These are phyloP conservation scores for Platysteira castanea DNA, from an alignment of 2,113 vertebrate genomes.

Conservation along the genomic window DNA sequence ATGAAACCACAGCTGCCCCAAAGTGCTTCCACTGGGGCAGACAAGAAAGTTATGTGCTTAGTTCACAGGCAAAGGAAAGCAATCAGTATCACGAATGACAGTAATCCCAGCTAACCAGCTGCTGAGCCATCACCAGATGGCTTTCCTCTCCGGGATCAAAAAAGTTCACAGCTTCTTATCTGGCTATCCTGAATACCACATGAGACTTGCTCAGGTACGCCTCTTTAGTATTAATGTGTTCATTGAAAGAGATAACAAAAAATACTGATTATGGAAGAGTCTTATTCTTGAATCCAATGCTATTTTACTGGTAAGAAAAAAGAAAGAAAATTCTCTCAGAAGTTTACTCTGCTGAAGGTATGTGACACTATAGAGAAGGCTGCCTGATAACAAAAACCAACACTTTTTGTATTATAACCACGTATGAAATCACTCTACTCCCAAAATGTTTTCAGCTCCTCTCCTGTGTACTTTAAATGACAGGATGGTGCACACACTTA, in stretches of 20 bases:
- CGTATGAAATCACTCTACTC: neutral
- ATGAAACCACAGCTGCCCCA: neutral
- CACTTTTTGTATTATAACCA: neutral
- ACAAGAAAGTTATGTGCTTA: neutral
- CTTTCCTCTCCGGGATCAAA: neutral
- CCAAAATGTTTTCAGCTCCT: neutral
- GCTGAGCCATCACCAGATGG: neutral
- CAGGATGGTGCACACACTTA: neutral
- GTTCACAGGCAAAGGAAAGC: neutral
- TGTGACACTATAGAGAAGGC: neutral
- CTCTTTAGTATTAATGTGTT: neutral
- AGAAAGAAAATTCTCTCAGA: neutral
- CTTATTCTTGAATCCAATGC: neutral
- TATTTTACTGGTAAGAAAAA: neutral
- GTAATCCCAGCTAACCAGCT: neutral
- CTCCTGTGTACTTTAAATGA: neutral
- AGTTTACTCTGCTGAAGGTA: neutral
- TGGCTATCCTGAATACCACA: neutral
- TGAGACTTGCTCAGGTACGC: neutral
- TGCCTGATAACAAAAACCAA: neutral
- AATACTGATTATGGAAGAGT: neutral
- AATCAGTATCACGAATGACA: neutral
- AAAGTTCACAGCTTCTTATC: neutral
- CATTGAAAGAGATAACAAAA: neutral
- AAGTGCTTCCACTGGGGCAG: neutral